Evolutionary conservation across 1,140 invertebrate genomes (phyloP), one percentile per base, ranked within the genome.

Genomic region (Rhagoletis zephyria): DNA sequence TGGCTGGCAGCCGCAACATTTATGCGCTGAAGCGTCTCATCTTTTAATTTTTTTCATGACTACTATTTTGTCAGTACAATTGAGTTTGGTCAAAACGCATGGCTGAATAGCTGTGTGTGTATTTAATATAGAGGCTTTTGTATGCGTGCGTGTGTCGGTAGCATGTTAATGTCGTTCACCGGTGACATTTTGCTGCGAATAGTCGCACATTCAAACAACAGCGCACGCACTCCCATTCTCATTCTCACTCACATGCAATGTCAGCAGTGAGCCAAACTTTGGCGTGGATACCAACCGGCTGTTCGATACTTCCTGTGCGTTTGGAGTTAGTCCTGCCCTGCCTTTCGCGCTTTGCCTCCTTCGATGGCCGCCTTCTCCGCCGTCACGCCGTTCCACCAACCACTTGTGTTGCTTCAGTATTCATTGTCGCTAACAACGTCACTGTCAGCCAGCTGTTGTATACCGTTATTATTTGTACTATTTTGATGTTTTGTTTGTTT

Each of bases 381-480:
- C 48, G 19, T 42, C 40, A 70, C 9, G 48, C 48, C 45, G 5
- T 4, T 19, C 40, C 2, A 2, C 3, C 45, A 48, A 9, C 70
- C 70, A 74, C 70, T 74, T 74, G 70, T 81, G 16, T 81, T 16
- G 74, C 74, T 81, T 81, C 45, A 56, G 74, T 81, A 81, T 81
- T 81, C 74, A 81, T 81, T 81, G 74, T 81, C 48, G 74, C 74
- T 81, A 74, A 81, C 74, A 59, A 81, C 74, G 74, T 81, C 74
- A 81, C 45, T 81, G 74, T 81, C 74, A 81, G 74, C 74, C 74
- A 81, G 48, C 74, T 81, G 48, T 81, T 81, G 74, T 81, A 56
- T 81, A 81, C 74, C 74, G 74, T 81, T 81, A 81, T 81, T 81
- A 56, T 56, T 19, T 81, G 74, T 45, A 48, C 67, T 45, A 74